Conservation (phyloP, 1,140 invertebrate genomes). For the Drosophila subpulchrella region DNA sequence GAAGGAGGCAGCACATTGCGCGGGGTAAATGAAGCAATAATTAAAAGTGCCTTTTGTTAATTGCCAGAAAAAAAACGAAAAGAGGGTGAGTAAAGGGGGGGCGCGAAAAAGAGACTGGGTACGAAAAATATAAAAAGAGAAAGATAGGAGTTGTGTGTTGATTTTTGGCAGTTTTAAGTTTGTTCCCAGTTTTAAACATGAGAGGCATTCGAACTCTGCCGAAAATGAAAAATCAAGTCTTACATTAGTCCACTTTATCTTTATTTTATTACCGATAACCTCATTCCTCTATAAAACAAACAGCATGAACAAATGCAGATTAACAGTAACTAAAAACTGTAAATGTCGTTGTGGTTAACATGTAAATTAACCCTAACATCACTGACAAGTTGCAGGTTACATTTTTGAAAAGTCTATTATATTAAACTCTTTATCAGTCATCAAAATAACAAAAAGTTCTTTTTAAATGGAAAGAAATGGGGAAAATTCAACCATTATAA, state of each 20-base stretch:
- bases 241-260: constrained; percentile 35
- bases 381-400: too few relatives aligned
- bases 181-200: not conserved
- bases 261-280: constrained; percentile 1
- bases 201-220: too few relatives aligned
- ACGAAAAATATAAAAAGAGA: constrained; percentile 41
- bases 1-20: constrained; percentile 13
- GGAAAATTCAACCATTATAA: constrained; percentile 11
- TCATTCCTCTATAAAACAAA: not conserved
- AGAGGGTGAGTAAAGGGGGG: constrained; percentile 8
- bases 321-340: not conserved
- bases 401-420: too few relatives aligned
- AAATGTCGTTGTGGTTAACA: not conserved
- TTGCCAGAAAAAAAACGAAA: constrained; percentile 26
- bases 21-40: constrained; percentile 75
- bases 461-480: not conserved
- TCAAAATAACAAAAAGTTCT: too few relatives aligned
- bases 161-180: constrained; percentile 77
- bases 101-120: constrained; percentile 42
- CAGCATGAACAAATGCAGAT: not conserved
- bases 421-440: too few relatives aligned
- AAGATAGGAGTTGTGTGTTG: constrained; percentile 48
- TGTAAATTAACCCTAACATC: too few relatives aligned
- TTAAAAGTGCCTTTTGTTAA: constrained; percentile 80
- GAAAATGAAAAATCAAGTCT: not conserved